Conservation (phyloP, 1,140 invertebrate species). For the Diorhabda sublineata region DNA sequence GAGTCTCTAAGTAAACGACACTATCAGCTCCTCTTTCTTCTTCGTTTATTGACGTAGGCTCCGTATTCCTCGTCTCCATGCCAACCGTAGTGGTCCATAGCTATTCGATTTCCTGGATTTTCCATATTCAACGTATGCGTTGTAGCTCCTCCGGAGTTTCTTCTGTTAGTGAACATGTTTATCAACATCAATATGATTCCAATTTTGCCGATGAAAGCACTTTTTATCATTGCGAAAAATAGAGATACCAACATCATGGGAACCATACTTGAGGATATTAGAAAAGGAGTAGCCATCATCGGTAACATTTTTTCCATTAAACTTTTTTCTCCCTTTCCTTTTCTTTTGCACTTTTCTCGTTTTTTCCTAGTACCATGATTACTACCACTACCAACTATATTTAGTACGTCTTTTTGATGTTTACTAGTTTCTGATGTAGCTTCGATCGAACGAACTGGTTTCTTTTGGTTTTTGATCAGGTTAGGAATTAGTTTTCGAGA, state of each 20-base stretch:
- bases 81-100: conserved; percentile 51
- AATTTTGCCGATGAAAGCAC: conserved; percentile 59
- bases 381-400: too few relatives aligned
- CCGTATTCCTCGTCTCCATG: conserved; percentile 54
- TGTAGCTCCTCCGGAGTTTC: conserved; percentile 36
- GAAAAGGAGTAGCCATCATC: conserved; percentile 59
- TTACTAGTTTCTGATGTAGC: too few relatives aligned
- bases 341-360: background rate
- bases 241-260: conserved; percentile 59
- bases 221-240: conserved; percentile 61
- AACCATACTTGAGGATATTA: conserved; percentile 61
- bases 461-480: too few relatives aligned
- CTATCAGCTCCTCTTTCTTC: conserved; percentile 18
- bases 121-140: conserved; percentile 34
- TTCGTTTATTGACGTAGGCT: conserved; percentile 48
- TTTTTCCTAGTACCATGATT: background rate
- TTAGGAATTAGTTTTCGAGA: too few relatives aligned
- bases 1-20: background rate
- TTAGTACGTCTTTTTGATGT: too few relatives aligned
- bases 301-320: conserved; percentile 57
- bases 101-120: conserved; percentile 23
- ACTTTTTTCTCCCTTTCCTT: conserved; percentile 44
- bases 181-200: conserved; percentile 58
- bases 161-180: conserved; percentile 56
- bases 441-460: too few relatives aligned